Evolutionary conservation across 2,113 vertebrate genomes (phyloP), one percentile per base, ranked within the genome.

Genomic region (Sebastes fasciatus): DNA sequence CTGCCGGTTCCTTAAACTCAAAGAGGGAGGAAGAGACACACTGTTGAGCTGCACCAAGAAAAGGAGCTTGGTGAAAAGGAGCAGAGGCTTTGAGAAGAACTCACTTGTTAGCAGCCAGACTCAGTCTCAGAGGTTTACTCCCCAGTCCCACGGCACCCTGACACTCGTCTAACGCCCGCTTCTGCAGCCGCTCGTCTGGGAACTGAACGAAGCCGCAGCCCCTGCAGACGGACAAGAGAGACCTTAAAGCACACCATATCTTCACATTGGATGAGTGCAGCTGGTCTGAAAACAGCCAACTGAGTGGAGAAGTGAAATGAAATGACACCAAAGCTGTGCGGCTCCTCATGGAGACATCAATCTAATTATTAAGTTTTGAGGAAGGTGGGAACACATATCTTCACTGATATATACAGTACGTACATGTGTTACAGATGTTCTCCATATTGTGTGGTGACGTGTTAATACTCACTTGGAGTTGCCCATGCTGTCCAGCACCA

Each of bases 171-270:
- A 99, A 84, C 0, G 97, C 97, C 74, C 96, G 93, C 87, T 96
- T 99, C 96, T 98, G 98, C 73, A 98, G 96, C 90, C 96, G 88
- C 74, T 98, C 97, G 74, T 97, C 97, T 0, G 96, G 97, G 93
- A 99, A 99, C 77, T 98, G 97, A 86, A 99, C 98, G 51, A 99
- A 99, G n/a, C 98, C 98, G 11, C 98, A 99, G 88, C 98, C 97
- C 92, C 98, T 98, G 81, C 40, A 82, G 66, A 34, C 34, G 34
- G 34, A 34, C 34, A 34, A 2, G 19, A 88, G 3, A 69, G 0
- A 57, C 40, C 42, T 13, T 11, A 43, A 9, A 43, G 17, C 40
- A 43, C 16, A 64, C 60, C 1, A 2, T 1, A 9, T 19, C 17
- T n/a, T 40, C 14, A 14, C 16, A 26, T 58, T 55, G 21, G n/a